Evolutionary conservation across 2,888 invertebrate species (phyloP), one percentile per base, ranked within the genome.

Genomic region (Megalurothrips usitatus): DNA sequence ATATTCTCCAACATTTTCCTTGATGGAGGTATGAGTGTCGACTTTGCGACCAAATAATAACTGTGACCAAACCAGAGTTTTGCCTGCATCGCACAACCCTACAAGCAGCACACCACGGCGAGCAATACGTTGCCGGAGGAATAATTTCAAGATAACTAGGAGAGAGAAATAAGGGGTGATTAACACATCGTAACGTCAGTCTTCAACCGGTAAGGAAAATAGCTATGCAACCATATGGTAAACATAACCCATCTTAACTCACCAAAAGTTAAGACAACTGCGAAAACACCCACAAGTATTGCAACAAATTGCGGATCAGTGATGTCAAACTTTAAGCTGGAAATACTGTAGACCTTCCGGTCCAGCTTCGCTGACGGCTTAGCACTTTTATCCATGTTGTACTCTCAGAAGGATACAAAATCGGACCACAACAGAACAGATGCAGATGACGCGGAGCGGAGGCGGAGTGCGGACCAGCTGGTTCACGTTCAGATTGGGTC

Each of bases 1-100:
- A 85, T 91, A 92, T 80, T 92, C 91, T 75, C 93, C 95, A 82
- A 92, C 88, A 89, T 98, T 98, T 87, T 95, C 95, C 84, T 93
- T 92, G 87, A 96, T 93, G n/a, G 97, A 98, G 0, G 96, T 96
- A 85, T 94, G 94, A 11, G 97, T 96, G 83, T 92, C 89, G 81
- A 93, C 89, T 85, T 90, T 92, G 85, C 92, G 92, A 48, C 91
- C 91, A 86, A 93, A 91, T 23, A 94, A 88, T 79, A 98, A 88
- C 85, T 94, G 92, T 81, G 94, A 92, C 88, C 94, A 97, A 81
- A 98, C 88, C 63, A 95, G 88, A 3, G 97, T 97, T 89, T 98
- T 98, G 26, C 98, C 98, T 49, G 95, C 92, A 86, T 97, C 96
- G 84, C 94, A 94, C 3, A 96, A 89, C 2, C 98, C 98, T 81